These are phyloP conservation scores for Proterorhinus semilunaris DNA, from an alignment of 2,113 vertebrate genomes.

Conservation along the genomic window DNA sequence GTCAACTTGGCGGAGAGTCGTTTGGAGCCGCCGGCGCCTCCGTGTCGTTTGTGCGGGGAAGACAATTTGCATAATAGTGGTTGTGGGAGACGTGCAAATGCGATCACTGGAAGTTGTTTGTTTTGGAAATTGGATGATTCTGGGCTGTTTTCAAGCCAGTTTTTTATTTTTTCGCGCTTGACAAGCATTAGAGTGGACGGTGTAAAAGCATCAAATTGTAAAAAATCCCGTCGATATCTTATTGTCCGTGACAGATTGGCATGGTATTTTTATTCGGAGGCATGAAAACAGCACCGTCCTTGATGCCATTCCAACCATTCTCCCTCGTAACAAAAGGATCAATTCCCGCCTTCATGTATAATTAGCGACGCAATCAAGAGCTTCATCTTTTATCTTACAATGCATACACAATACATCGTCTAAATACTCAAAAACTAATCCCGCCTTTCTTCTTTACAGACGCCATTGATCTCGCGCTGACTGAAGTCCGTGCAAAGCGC, in stretches of 20 bases:
- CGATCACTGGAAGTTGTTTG: conserved; percentile 1
- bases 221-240: too few species aligned
- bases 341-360: not conserved
- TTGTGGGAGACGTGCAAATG: conserved; percentile 24
- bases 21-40: conserved; percentile 28
- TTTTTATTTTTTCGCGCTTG: not conserved
- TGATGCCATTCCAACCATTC: too few species aligned
- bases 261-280: too few species aligned
- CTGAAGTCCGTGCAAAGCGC: not conserved
- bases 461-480: not conserved
- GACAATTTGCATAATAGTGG: conserved; percentile 38
- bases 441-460: not conserved
- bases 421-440: conserved; percentile 1
- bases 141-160: not conserved
- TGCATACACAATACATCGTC: not conserved
- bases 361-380: not conserved
- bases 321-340: too few species aligned
- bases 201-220: too few species aligned
- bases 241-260: too few species aligned
- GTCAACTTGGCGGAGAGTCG: conserved; percentile 30
- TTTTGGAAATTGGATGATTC: not conserved
- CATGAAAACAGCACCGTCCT: too few species aligned
- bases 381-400: not conserved
- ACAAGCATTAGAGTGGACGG: too few species aligned
- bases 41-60: conserved; percentile 32